A percentile compares a stretch with the other conserved stretches of the same genome.
Conservation (phyloP, 2,888 invertebrate genomes). For the Leptothorax acervorum region DNA sequence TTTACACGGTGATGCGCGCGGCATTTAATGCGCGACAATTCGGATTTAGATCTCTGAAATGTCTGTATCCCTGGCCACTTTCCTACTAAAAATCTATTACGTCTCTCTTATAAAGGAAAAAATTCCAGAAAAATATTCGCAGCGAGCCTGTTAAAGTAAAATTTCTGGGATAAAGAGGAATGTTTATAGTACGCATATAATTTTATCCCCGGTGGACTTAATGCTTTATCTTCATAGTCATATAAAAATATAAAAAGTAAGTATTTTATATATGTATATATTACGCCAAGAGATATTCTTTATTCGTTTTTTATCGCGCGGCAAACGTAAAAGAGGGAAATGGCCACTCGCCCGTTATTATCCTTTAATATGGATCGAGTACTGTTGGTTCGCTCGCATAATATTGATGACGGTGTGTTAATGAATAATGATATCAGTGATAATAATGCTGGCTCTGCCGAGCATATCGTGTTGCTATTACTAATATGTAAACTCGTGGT, state of each 20-base stretch:
- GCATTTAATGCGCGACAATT: conserved; percentile 11
- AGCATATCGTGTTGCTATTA: conserved; percentile 32
- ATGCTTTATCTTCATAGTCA: not conserved
- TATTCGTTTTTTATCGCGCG: conserved; percentile 9
- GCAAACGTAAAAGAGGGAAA: conserved; percentile 14
- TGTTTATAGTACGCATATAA: not conserved
- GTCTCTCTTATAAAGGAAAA: not conserved
- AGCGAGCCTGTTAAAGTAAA: not conserved
- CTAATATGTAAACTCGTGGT: conserved; percentile 32
- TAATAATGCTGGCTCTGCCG: conserved; percentile 40
- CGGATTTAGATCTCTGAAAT: not conserved
- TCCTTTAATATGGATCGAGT: conserved; percentile 18
- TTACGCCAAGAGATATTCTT: not conserved
- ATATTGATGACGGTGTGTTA: conserved; percentile 38
- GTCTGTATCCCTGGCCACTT: too few species aligned
- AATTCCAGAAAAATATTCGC: not conserved
- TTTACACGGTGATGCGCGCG: conserved; percentile 12
- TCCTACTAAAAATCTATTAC: not conserved
- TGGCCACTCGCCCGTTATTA: conserved; percentile 16
- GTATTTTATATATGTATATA: not conserved
- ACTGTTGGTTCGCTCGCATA: not conserved
- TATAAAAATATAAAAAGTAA: conserved; percentile 11
- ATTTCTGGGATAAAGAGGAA: conserved; percentile 22
- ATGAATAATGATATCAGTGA: conserved; percentile 52
- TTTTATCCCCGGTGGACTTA: conserved; percentile 11